Evolutionary conservation across 2,797 vertebrate species (phyloP), one percentile per base, ranked within the genome.

Genomic region (Pangasius sanitwongsei): DNA sequence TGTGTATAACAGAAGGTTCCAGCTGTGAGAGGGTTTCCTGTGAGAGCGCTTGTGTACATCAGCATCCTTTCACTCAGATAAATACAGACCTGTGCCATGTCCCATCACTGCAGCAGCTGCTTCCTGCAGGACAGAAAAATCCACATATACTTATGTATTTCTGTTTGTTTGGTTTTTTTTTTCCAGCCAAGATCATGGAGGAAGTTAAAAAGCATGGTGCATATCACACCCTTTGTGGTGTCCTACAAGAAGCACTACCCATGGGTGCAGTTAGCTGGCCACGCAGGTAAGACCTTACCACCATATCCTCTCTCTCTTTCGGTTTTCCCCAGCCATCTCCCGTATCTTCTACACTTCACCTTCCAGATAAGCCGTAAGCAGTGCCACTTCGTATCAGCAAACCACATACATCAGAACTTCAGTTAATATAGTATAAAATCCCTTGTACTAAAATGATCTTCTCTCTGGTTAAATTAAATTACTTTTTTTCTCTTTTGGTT

Each of bases 231-330:
- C 0, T 97, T 97, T 0, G 90, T 96, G 3, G 96, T 97, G 92
- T 97, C 97, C 88, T 96, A 97, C 91, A 96, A 97, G 89, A 97
- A 97, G 89, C 96, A 94, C 85, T 97, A 97, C 91, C 97, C 97
- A 0, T 98, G 97, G 97, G 97, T 98, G 92, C 97, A 98, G 94
- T 95, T 98, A 0, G 97, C 97, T 0, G 98, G 98, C 72, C 98
- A 98, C 3, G 95, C 97, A 94, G 98, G 98, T 98, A 94, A 83
- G 8, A 37, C 48, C 28, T 55, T 23, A 25, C 50, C 13, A 6
- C 18, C 77, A 80, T 77, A 25, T 77, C 48, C 44, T 77, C 44
- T 50, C 74, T 50, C 6, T 3, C 23, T 74, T 8, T 74, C n/a
- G 31, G 31, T 67, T 44, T 9, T 25, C 70, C 37, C 4, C 37